Evolutionary conservation across 2,888 invertebrate genomes (phyloP), one percentile per base, ranked within the genome.

Genomic region (Aquatica leii): DNA sequence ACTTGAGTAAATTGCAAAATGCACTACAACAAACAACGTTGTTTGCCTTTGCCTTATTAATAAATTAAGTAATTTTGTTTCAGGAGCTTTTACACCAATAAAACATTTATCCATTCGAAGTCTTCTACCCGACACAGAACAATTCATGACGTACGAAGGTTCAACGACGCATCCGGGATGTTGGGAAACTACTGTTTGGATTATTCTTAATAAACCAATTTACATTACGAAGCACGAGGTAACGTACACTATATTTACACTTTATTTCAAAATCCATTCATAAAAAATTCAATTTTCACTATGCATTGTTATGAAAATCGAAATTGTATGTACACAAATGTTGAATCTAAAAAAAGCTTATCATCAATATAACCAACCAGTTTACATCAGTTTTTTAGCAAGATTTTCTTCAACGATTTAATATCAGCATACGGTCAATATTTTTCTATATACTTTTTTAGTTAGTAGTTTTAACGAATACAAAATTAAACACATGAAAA

Each of bases 111-210:
- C 95, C 21, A 85, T 97, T 72, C 89, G 91, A 75, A 91, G 91
- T 59, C 84, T 98, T 59, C 86, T 98, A 74, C 98, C 98, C 68
- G 91, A 91, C 78, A 98, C 96, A 46, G 90, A 92, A 75, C 92
- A 94, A 80, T 99, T 96, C 84, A 93, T 99, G 85, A 98, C 98
- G 24, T 99, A 98, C 82, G 97, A 98, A 80, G 98, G 98, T 18
- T 97, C 97, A 71, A 93, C 97, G 73, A 98, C 98, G 59, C 95
- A 95, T 83, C 98, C 98, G 6, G 95, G 97, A 52, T 99, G 98
- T 83, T 95, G 97, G 92, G 98, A 99, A 84, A 98, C 98, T n/a
- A 95, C 97, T 37, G 95, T 97, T 63, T 99, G 98, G 98, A 90
- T 98, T 78, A 94, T 99, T 76, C 90, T 97, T 82, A 98, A 98